phyloP scores from a whole-genome alignment of 2,797 vertebrate genomes.

The Enteromius thamalakanensis region DNA sequence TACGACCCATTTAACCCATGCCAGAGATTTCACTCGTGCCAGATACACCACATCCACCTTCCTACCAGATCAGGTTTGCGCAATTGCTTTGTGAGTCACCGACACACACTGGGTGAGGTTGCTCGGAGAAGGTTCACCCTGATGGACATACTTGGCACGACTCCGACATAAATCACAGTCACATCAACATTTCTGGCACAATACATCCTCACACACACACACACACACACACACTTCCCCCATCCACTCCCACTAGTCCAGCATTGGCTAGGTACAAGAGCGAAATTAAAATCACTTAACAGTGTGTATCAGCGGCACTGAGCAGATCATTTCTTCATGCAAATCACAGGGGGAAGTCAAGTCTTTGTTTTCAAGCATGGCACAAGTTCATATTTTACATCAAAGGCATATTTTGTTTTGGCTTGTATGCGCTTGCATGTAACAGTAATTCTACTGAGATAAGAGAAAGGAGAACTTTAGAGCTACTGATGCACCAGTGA shows the following conservation, averaged over 20 bases:
- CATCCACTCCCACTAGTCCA: slow-evolving; percentile 32
- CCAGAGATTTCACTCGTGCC: slow-evolving; percentile 23
- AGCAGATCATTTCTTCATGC: slow-evolving; percentile 43
- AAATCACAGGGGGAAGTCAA: slow-evolving; percentile 17
- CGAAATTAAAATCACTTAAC: slow-evolving; percentile 54
- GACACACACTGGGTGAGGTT: background rate
- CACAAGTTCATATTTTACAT: slow-evolving; percentile 45
- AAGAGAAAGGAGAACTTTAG: slow-evolving; percentile 4
- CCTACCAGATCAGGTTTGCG: background rate
- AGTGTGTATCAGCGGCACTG: slow-evolving; percentile 49
- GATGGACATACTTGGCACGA: slow-evolving; percentile 57
- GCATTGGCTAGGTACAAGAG: slow-evolving; percentile 36
- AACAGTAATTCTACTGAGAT: slow-evolving; percentile 30
- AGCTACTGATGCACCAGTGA: background rate
- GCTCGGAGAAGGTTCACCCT: slow-evolving; percentile 31
- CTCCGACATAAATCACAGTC: slow-evolving; percentile 52
- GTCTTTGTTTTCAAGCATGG: slow-evolving; percentile 45
- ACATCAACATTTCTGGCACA: slow-evolving; percentile 59
- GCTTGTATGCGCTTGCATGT: slow-evolving; percentile 11
- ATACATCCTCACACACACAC: slow-evolving; percentile 19
- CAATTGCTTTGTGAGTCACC: background rate
- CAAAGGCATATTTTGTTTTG: slow-evolving; percentile 35
- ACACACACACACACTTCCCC: slow-evolving; percentile 10
- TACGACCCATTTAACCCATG: slow-evolving; percentile 32
- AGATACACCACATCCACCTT: slow-evolving; percentile 20